Conservation (phyloP, 2,888 invertebrate genomes). For the Lochmaea crataegi region DNA sequence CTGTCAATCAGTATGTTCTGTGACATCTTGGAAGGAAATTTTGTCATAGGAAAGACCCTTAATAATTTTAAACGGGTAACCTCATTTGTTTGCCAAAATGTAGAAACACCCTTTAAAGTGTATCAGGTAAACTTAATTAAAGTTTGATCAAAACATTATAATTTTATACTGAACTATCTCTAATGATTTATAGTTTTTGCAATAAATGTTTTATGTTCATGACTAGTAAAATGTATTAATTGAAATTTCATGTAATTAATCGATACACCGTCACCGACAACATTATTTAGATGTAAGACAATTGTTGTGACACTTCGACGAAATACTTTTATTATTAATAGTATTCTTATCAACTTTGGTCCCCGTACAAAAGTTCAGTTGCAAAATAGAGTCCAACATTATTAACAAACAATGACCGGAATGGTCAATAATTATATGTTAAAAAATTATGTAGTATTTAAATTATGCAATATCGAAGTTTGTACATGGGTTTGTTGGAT, state of each 20-base stretch:
- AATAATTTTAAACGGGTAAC: no score
- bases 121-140: no score
- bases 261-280: conserved; percentile 3
- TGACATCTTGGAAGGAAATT: no score
- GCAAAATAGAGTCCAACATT: conserved; percentile 8
- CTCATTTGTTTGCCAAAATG: no score
- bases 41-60: no score
- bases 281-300: background rate
- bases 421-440: background rate
- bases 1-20: no score
- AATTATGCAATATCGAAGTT: no score
- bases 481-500: no score
- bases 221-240: background rate
- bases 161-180: background rate
- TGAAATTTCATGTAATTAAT: conserved; percentile 21
- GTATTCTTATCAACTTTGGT: background rate
- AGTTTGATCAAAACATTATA: background rate
- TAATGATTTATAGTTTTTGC: background rate
- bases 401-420: background rate
- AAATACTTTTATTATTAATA: background rate
- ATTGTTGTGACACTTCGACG: conserved; percentile 7
- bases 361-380: conserved; percentile 9
- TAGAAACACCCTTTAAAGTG: no score
- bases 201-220: background rate
- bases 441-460: background rate